These are phyloP conservation scores for Megaptera novaeangliae DNA, from an alignment of 2,113 vertebrate genomes.

Conservation along the genomic window DNA sequence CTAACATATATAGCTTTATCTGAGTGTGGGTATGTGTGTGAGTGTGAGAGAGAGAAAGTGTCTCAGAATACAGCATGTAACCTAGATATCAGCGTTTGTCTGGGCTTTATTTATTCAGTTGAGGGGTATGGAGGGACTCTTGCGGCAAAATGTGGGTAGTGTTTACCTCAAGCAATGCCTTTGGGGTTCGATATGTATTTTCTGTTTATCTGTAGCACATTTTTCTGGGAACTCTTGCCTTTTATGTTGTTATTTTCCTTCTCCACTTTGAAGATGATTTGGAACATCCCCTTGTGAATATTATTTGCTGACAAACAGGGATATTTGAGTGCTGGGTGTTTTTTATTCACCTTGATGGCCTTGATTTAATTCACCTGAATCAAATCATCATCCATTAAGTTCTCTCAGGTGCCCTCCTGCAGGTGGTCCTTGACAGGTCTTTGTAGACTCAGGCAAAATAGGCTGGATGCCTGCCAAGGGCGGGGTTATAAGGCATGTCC, in stretches of 20 bases:
- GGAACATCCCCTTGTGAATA: neutral
- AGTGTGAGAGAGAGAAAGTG: neutral
- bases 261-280: conserved; percentile 11
- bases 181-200: neutral
- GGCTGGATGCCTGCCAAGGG: neutral
- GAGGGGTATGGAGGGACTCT: neutral
- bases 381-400: neutral
- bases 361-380: neutral
- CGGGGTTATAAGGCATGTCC: accelerated
- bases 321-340: neutral
- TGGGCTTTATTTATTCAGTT: neutral
- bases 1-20: neutral
- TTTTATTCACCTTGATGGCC: neutral
- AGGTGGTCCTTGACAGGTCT: neutral
- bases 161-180: neutral
- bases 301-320: neutral
- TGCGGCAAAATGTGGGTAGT: neutral
- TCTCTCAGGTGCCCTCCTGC: neutral
- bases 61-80: neutral
- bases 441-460: neutral
- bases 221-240: neutral
- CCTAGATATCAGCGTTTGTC: neutral
- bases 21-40: neutral
- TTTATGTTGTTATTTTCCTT: conserved; percentile 7
- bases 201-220: neutral